A percentile compares a stretch with the other conserved stretches of the same genome.
Evolutionary conservation across 2,797 vertebrate species (phyloP).

Genomic region (Hyperoplus immaculatus): DNA sequence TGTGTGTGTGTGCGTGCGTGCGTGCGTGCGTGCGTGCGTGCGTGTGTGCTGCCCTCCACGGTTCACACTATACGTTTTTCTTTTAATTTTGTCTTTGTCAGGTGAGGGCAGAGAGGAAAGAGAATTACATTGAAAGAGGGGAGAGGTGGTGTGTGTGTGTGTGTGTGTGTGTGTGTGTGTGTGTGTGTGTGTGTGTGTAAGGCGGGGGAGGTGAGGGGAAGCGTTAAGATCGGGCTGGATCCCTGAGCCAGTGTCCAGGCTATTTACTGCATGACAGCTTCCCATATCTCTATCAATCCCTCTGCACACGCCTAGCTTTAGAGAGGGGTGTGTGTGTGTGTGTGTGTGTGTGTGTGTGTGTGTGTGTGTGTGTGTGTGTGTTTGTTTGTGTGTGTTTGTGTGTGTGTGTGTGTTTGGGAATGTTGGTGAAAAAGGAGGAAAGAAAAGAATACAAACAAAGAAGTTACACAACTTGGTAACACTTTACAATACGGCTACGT

Average conservation of each 20-base stretch:
- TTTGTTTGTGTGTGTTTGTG: neutral
- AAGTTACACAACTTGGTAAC: neutral
- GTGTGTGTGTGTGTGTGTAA: too few species aligned
- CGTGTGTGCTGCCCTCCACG: slow-evolving; percentile 6
- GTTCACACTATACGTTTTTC: slow-evolving; percentile 9
- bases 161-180: too few species aligned
- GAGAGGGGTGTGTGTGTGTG: neutral
- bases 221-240: slow-evolving; percentile 53
- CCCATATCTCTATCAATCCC: slow-evolving; percentile 75
- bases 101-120: slow-evolving; percentile 17
- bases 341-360: too few species aligned
- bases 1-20: too few species aligned
- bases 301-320: slow-evolving; percentile 27
- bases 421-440: neutral
- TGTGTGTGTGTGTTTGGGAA: too few species aligned
- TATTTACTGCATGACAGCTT: slow-evolving; percentile 82
- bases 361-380: too few species aligned
- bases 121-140: slow-evolving; percentile 1
- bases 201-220: slow-evolving; percentile 8
- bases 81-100: neutral
- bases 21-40: too few species aligned
- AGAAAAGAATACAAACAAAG: slow-evolving; percentile 5
- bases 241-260: slow-evolving; percentile 64
- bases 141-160: neutral
- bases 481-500: too few species aligned